Evolutionary conservation across 2,113 vertebrate species (phyloP).

Genomic region (Tetrao urogallus): DNA sequence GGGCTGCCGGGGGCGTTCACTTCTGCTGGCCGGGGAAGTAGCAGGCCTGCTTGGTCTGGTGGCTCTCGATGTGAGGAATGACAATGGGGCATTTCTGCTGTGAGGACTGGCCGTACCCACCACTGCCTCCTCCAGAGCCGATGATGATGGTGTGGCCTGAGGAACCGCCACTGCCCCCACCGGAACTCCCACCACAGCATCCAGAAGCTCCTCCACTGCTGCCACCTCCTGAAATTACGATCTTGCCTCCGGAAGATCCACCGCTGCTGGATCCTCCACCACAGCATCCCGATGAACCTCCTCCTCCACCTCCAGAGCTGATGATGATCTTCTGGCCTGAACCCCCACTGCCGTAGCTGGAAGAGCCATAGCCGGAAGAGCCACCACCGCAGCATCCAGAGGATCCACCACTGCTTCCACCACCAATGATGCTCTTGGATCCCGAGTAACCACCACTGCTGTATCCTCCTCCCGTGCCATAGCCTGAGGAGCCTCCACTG

Average conservation of each 20-base stretch:
- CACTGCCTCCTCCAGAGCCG: background rate
- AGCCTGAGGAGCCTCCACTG: background rate
- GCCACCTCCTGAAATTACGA: background rate
- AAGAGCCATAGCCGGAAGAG: background rate
- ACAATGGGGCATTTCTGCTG: background rate
- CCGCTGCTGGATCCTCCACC: background rate
- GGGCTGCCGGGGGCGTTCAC: rapidly evolving
- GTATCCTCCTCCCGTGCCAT: background rate
- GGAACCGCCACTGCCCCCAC: background rate
- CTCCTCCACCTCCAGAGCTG: background rate
- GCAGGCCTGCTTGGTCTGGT: background rate
- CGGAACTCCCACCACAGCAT: background rate
- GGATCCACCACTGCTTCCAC: background rate
- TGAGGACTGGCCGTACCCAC: background rate
- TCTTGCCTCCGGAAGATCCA: no score
- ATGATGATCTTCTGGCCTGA: background rate
- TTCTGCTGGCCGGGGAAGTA: background rate
- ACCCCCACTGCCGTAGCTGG: background rate
- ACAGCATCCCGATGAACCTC: background rate
- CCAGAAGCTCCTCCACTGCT: rapidly evolving
- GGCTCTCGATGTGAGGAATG: background rate
- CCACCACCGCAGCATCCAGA: background rate
- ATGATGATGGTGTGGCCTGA: background rate
- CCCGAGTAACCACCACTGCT: background rate
- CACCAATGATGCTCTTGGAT: background rate